Base-by-base conservation (phyloP, 1,140 invertebrate genomes). In the Notospermus geniculatus region DNA sequence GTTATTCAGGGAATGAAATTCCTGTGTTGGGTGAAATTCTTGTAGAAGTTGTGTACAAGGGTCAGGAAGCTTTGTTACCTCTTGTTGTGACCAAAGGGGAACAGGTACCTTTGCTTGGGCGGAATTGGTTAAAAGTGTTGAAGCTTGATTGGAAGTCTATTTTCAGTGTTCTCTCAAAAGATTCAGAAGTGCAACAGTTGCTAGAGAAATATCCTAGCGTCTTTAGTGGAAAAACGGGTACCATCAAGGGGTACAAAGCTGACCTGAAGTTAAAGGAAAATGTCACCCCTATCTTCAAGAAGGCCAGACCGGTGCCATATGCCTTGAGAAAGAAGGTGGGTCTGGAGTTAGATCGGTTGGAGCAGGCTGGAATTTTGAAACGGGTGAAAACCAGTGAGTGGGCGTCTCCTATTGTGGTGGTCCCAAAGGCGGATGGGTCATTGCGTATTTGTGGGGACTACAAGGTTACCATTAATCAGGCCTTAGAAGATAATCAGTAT, bases 381-480 rank as follows among this genome's bases (percentile, higher is more conserved):
- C 4, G 11, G 29, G 54, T 32, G 4, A 11, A 27, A 28, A 32
- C 36, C 54, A 28, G 22, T 53, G 66, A 27, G 15, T 60, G 46
- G 43, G 52, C n/a, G 61, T 65, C 25, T 32, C 63, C 9, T 65
- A 65, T 41, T 29, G 58, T 13, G 66, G 63, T 30, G 11, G 61
- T 66, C n/a, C 22, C 58, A 15, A 71, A 69, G 45, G 59, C 50
- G 29, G 41, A 70, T 43, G 72, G 69, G 11, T 28, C 7, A 9
- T 58, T 71, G 22, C 23, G 68, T 30, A 69, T 72, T 7, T 72
- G 67, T 60, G 64, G 65, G 25, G 68, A 72, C 56, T 72, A 82
- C 71, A 84, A 70, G 52, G 56, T 67, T 17, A 69, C 68, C 2
- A 30, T 74, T 2, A 75, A 74, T 57, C 55, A 59, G 11, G 30